Conservation (phyloP, 2,797 vertebrate species). For the Taeniopygia guttata region DNA sequence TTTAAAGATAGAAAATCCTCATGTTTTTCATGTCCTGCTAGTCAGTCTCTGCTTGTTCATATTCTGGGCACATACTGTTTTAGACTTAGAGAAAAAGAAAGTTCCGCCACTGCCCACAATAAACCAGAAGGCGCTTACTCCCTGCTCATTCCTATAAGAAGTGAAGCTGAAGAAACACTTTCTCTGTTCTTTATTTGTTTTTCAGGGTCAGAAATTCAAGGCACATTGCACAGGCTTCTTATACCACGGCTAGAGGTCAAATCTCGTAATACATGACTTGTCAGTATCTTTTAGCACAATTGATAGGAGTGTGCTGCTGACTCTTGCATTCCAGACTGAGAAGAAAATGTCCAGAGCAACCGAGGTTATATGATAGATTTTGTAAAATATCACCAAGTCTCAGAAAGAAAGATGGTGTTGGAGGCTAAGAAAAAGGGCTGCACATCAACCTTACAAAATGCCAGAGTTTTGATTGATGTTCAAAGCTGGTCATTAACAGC, state of each 20-base stretch:
- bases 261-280: slow-evolving; percentile 62
- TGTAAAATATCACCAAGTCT: slow-evolving; percentile 37
- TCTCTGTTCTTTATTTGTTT: slow-evolving; percentile 63
- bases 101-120: slow-evolving; percentile 17
- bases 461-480: slow-evolving; percentile 16
- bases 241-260: slow-evolving; percentile 54
- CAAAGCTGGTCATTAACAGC: not conserved
- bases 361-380: slow-evolving; percentile 58
- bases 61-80: slow-evolving; percentile 8
- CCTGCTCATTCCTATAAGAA: slow-evolving; percentile 33
- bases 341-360: slow-evolving; percentile 53
- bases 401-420: slow-evolving; percentile 53
- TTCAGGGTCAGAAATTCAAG: slow-evolving; percentile 66
- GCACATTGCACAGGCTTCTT: slow-evolving; percentile 47
- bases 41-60: not conserved
- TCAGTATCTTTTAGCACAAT: slow-evolving; percentile 68
- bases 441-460: slow-evolving; percentile 33
- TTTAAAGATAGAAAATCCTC: not conserved
- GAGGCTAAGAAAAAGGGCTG: slow-evolving; percentile 31
- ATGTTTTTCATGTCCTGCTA: not conserved
- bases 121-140: slow-evolving; percentile 44
- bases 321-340: slow-evolving; percentile 51
- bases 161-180: slow-evolving; percentile 53
- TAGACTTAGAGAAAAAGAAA: slow-evolving; percentile 22
- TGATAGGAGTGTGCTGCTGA: slow-evolving; percentile 63